Evolutionary conservation across 1,140 invertebrate genomes (phyloP).

Genomic region (Eriocheir sinensis): DNA sequence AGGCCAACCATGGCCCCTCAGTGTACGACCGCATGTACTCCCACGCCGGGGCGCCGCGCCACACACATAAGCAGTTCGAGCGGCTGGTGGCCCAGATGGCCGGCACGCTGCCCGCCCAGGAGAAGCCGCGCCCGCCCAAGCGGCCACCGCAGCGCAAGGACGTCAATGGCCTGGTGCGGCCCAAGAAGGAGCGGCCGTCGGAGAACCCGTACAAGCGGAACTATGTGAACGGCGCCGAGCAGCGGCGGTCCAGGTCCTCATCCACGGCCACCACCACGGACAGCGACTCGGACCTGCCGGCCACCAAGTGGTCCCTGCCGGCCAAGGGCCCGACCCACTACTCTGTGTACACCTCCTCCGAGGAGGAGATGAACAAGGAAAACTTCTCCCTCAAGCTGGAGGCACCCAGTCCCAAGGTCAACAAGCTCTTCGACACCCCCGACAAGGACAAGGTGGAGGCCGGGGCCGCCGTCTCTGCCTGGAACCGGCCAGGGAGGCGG

Average conservation of each 20-base stretch:
- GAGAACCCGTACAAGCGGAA: constrained; percentile 88
- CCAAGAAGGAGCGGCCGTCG: constrained; percentile 81
- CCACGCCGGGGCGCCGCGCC: constrained; percentile 86
- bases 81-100: constrained; percentile 87
- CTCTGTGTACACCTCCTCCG: constrained; percentile 78
- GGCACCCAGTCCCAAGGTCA: constrained; percentile 46
- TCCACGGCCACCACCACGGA: constrained; percentile 79
- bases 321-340: constrained; percentile 52
- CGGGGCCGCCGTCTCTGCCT: neutral
- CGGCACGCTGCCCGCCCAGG: constrained; percentile 81
- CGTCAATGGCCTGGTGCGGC: constrained; percentile 70
- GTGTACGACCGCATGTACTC: constrained; percentile 94
- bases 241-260: constrained; percentile 82
- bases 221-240: constrained; percentile 88
- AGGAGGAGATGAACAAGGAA: constrained; percentile 77
- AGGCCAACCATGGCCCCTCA: constrained; percentile 94
- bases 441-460: constrained; percentile 55
- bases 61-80: constrained; percentile 85
- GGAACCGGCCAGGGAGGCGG: constrained; percentile 60
- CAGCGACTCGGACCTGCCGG: constrained; percentile 71
- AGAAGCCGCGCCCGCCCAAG: constrained; percentile 68
- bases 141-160: constrained; percentile 68
- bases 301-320: constrained; percentile 72
- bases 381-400: constrained; percentile 64
- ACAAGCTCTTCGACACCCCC: constrained; percentile 27